These are phyloP conservation scores for Gallinago media DNA, from an alignment of 2,113 vertebrate genomes.

Conservation along the genomic window DNA sequence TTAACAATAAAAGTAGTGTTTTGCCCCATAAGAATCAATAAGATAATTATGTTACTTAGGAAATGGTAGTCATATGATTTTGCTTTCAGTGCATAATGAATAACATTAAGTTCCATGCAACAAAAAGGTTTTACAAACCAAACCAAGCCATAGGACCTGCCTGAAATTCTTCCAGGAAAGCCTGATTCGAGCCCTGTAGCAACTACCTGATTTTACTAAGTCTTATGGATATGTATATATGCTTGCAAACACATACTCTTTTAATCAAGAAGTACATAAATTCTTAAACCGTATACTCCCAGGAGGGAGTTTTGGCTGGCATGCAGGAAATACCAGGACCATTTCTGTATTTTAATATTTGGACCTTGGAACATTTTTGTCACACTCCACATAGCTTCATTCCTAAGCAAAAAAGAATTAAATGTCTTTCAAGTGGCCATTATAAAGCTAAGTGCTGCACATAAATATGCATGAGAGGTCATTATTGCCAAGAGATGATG, in stretches of 20 bases:
- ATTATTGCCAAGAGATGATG: conserved; percentile 67
- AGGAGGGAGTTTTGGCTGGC: neutral
- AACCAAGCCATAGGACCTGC: neutral
- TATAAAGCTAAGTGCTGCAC: conserved; percentile 65
- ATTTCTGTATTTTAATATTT: conserved; percentile 40
- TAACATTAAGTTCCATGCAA: conserved; percentile 30
- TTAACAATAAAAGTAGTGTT: conserved; percentile 78
- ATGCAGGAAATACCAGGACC: conserved; percentile 14
- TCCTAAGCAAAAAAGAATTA: conserved; percentile 15
- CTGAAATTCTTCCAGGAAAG: conserved; percentile 31
- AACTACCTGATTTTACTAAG: neutral
- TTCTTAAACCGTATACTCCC: neutral
- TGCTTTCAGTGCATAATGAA: conserved; percentile 68
- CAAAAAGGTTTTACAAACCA: conserved; percentile 49
- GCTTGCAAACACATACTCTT: neutral
- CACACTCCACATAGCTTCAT: conserved; percentile 59
- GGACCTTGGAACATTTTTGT: conserved; percentile 64
- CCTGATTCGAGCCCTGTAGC: neutral
- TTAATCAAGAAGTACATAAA: neutral
- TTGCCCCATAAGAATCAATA: conserved; percentile 66
- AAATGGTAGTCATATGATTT: conserved; percentile 74
- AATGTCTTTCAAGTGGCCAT: conserved; percentile 68
- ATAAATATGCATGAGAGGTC: conserved; percentile 79
- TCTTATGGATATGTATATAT: neutral
- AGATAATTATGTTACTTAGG: conserved; percentile 72